Percentiles rank a stretch among this genome's conserved stretches.
Conservation (phyloP, 1,140 invertebrate species). For the Apis laboriosa region DNA sequence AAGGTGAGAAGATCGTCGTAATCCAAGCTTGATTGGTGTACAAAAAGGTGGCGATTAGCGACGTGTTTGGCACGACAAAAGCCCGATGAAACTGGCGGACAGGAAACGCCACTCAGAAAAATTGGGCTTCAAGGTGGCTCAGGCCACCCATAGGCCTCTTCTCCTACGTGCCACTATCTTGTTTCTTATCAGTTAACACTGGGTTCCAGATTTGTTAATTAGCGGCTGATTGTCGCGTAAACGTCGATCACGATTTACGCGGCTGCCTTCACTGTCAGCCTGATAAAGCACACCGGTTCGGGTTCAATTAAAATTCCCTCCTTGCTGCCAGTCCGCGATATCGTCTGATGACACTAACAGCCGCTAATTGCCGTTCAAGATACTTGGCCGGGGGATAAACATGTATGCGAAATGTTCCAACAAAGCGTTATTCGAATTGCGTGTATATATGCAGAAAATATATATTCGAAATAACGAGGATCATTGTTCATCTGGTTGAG, state of each 20-base stretch:
- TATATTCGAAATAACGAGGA: background rate
- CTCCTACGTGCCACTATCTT: conserved; percentile 12
- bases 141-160: background rate
- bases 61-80: conserved; percentile 71
- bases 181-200: conserved; percentile 31
- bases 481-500: background rate
- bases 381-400: background rate
- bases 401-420: background rate
- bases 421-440: background rate
- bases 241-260: conserved; percentile 19
- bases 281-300: conserved; percentile 5
- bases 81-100: conserved; percentile 65
- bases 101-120: conserved; percentile 78
- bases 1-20: conserved; percentile 80
- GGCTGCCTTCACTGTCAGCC: background rate
- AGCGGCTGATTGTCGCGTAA: conserved; percentile 2
- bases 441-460: background rate
- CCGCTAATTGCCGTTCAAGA: conserved; percentile 8
- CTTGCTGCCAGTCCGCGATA: conserved; percentile 17
- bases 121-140: conserved; percentile 76
- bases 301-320: conserved; percentile 26
- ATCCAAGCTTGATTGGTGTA: conserved; percentile 78
- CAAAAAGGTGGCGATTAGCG: conserved; percentile 79
- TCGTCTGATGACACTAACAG: conserved; percentile 19
- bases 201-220: conserved; percentile 34